phyloP scores from a whole-genome alignment of 2,797 vertebrate genomes.

The Rhincodon typus region DNA sequence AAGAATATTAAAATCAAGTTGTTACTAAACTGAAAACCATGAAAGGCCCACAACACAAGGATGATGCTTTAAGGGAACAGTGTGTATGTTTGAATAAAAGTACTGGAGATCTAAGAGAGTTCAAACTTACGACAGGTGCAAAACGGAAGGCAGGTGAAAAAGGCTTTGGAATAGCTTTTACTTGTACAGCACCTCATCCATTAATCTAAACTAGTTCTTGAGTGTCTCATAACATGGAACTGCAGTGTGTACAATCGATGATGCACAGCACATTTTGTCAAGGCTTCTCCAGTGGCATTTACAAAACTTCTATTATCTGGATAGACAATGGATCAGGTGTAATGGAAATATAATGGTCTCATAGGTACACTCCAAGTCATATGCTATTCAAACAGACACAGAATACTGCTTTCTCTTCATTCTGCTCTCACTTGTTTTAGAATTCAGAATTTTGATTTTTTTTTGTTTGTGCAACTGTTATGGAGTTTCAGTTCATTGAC shows the following conservation, averaged over 20 bases:
- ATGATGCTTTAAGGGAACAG: neutral
- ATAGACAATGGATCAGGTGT: neutral
- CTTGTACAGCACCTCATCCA: neutral
- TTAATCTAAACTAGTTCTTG: neutral
- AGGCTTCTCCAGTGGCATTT: neutral
- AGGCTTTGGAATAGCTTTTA: neutral
- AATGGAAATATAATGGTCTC: neutral
- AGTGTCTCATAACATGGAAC: neutral
- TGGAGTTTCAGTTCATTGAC: neutral
- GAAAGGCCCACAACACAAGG: neutral
- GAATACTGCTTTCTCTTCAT: neutral
- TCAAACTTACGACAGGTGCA: neutral
- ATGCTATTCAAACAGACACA: neutral
- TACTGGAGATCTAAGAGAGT: neutral
- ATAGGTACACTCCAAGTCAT: neutral
- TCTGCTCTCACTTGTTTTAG: too few species aligned
- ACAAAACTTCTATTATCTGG: neutral
- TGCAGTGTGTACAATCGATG: neutral
- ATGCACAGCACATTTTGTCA: neutral
- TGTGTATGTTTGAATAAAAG: neutral
- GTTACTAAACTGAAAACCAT: neutral
- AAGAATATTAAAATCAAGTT: neutral
- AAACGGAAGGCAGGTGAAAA: neutral
- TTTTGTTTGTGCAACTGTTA: neutral
- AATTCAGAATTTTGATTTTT: neutral